Percentiles rank a stretch among this genome's conserved stretches.
These are phyloP conservation scores for Mesitornis unicolor DNA, from an alignment of 2,113 vertebrate genomes.

Conservation along the genomic window DNA sequence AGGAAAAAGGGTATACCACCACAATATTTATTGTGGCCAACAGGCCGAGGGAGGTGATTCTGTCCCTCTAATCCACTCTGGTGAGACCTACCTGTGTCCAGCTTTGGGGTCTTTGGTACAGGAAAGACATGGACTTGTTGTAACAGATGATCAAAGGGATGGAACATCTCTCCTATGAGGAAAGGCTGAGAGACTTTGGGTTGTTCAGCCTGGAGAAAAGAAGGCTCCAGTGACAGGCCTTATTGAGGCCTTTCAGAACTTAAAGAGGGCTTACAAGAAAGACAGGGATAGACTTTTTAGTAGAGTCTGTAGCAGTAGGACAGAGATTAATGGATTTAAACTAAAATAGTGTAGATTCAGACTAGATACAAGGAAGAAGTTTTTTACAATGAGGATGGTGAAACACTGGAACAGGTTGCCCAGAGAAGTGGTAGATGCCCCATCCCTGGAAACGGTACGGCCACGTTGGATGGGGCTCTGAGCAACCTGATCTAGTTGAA, in stretches of 20 bases:
- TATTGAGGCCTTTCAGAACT: background rate
- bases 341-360: background rate
- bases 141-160: background rate
- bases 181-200: background rate
- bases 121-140: background rate
- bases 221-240: background rate
- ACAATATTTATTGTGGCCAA: background rate
- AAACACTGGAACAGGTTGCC: background rate
- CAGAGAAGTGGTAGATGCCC: background rate
- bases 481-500: background rate
- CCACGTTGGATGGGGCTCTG: background rate
- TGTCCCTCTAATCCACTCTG: background rate
- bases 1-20: background rate
- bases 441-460: background rate
- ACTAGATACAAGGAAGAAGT: background rate
- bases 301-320: background rate
- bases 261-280: background rate
- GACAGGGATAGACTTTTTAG: background rate
- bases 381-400: rapidly evolving
- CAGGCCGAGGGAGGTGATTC: background rate
- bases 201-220: background rate
- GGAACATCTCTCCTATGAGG: background rate
- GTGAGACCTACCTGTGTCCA: background rate
- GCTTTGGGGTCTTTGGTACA: background rate
- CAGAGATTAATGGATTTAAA: background rate